A percentile compares a stretch with the other conserved stretches of the same genome.
These are phyloP conservation scores for Eudemis profundana DNA, from an alignment of 2,888 invertebrate species.

Conservation along the genomic window DNA sequence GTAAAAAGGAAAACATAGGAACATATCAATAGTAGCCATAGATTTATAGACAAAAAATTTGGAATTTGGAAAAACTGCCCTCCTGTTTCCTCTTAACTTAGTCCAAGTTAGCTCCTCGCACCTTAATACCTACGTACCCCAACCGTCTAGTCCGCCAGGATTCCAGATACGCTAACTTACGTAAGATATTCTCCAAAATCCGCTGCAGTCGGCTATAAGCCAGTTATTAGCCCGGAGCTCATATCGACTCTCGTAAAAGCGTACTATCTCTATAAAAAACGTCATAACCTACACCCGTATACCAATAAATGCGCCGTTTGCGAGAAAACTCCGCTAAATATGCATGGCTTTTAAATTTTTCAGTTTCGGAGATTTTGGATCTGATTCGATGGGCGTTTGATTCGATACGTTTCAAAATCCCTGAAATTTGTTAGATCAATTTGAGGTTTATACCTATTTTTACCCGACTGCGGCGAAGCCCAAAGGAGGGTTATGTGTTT, in stretches of 20 bases:
- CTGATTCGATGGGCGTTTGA: neutral
- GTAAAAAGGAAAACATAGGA: too few species aligned
- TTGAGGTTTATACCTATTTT: too few species aligned
- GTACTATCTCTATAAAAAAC: slow-evolving; percentile 66
- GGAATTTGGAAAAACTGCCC: too few species aligned
- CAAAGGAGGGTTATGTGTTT: too few species aligned
- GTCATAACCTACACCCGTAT: slow-evolving; percentile 53
- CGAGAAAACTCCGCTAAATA: slow-evolving; percentile 26
- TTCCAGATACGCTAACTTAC: neutral
- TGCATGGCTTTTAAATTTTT: slow-evolving; percentile 28
- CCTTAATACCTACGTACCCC: too few species aligned
- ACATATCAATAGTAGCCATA: too few species aligned
- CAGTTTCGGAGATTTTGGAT: neutral
- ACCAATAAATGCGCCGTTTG: slow-evolving; percentile 50
- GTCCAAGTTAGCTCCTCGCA: too few species aligned
- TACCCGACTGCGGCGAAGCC: too few species aligned
- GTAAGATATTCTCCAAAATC: slow-evolving; percentile 5
- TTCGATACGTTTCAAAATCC: too few species aligned
- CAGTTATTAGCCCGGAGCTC: slow-evolving; percentile 56
- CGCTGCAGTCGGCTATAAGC: slow-evolving; percentile 1
- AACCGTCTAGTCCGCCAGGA: neutral
- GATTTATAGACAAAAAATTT: too few species aligned
- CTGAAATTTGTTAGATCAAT: too few species aligned
- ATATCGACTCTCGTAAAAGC: slow-evolving; percentile 63
- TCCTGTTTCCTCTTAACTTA: too few species aligned